phyloP scores from a whole-genome alignment of 2,113 vertebrate species.

The Phasianus colchicus region DNA sequence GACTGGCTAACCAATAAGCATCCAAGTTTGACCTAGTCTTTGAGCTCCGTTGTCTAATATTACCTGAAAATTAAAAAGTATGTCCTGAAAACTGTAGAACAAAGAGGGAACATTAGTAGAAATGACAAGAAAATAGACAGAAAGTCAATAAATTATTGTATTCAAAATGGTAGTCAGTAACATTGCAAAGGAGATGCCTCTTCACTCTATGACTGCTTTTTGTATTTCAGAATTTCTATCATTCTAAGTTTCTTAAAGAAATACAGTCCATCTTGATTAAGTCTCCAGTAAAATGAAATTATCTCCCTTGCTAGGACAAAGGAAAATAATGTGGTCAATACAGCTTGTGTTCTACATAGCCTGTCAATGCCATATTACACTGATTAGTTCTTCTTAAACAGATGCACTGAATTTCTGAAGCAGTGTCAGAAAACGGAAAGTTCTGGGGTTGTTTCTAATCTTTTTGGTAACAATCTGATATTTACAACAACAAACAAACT shows the following conservation, averaged over 20 bases:
- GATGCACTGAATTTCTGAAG: not conserved
- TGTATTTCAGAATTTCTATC: slow-evolving; percentile 22
- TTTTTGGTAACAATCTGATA: not conserved
- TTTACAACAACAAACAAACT: slow-evolving; percentile 84
- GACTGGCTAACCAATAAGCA: not conserved
- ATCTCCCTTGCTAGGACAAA: not conserved
- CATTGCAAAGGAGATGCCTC: slow-evolving; percentile 42
- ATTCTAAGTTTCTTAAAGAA: slow-evolving; percentile 54
- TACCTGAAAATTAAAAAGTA: slow-evolving; percentile 32
- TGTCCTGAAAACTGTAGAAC: slow-evolving; percentile 30
- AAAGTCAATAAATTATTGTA: slow-evolving; percentile 35
- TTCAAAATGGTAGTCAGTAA: slow-evolving; percentile 46
- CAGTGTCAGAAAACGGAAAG: not conserved
- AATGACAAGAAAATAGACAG: slow-evolving; percentile 29
- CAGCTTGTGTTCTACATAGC: not conserved
- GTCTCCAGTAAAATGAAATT: not conserved
- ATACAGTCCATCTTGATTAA: not conserved
- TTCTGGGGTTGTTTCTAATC: slow-evolving; percentile 15
- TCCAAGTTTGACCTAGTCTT: not conserved
- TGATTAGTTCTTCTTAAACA: not conserved
- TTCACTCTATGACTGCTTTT: not conserved
- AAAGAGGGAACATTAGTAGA: slow-evolving; percentile 11
- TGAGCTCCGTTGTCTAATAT: not conserved
- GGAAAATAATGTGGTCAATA: not conserved
- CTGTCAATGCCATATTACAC: not conserved